Evolutionary conservation across 2,797 vertebrate genomes (phyloP), one percentile per base, ranked within the genome.

Genomic region (Pangasius larnaudii): DNA sequence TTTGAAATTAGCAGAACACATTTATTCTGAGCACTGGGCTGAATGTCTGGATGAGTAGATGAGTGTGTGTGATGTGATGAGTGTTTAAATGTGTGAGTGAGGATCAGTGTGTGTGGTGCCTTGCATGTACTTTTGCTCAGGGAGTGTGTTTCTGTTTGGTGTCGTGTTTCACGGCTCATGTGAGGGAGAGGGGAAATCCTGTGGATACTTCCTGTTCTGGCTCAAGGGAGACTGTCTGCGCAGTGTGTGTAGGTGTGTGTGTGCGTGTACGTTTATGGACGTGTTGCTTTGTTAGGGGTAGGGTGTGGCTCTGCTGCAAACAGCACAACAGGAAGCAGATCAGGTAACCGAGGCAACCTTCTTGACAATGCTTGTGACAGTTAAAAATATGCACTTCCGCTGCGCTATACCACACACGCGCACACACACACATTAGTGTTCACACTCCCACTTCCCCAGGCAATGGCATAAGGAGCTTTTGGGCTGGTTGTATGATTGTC

Each of bases 151-250:
- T 91, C 83, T 89, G 89, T 89, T 90, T 90, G 91, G 92, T 91
- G 92, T 93, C 88, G 10, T 84, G 85, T 92, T 91, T 91, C 91
- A 90, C 88, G 84, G 83, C 85, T 91, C 90, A 91, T 91, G 91
- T 87, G 91, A 90, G 89, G 49, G 86, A 91, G 87, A 91, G 92
- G 91, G 92, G 91, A 91, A 91, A 93, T 92, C 92, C 92, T 91
- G 92, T 89, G 91, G 91, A 92, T 91, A 92, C 93, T 92, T 93
- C 93, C 93, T 93, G 92, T 90, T 92, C 88, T 88, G 90, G 88
- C 91, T 87, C 91, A 53, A 87, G 92, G 93, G 92, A 93, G 89
- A 83, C 88, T 86, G 86, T 92, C 86, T 88, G 74, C 69, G n/a
- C 24, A 79, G 78, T 63, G 80, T 81, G 74, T 90, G 85, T 53